Evolutionary conservation across 2,888 invertebrate species (phyloP).

Genomic region (Acanthosoma haemorrhoidale): DNA sequence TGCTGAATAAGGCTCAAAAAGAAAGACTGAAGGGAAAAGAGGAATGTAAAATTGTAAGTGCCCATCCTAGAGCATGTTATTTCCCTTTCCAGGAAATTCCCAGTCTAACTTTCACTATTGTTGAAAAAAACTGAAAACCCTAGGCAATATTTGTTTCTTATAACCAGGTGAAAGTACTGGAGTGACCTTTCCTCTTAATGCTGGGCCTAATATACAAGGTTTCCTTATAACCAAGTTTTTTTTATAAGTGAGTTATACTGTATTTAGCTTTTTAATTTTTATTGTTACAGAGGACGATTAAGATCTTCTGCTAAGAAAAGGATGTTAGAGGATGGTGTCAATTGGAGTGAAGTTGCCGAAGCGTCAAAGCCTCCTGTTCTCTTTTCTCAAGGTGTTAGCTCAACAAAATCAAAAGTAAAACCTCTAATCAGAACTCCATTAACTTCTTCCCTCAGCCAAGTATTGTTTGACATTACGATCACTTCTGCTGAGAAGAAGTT

Average conservation of each 20-base stretch:
- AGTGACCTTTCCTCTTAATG: too few species aligned
- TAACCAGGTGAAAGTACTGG: too few species aligned
- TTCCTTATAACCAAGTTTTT: too few species aligned
- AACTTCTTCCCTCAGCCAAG: not conserved
- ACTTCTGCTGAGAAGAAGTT: conserved; percentile 12
- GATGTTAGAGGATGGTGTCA: conserved; percentile 9
- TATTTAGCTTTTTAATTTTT: not conserved
- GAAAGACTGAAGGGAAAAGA: too few species aligned
- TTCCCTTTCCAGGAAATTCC: too few species aligned
- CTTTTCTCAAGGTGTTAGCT: conserved; percentile 5
- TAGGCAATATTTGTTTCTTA: too few species aligned
- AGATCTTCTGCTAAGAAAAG: not conserved
- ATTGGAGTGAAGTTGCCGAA: conserved; percentile 19
- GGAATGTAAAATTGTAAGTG: too few species aligned
- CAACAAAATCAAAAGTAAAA: not conserved
- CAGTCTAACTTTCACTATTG: too few species aligned
- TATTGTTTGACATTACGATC: conserved; percentile 10
- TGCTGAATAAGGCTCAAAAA: too few species aligned
- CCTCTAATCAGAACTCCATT: not conserved
- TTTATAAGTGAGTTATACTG: not conserved
- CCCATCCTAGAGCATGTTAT: too few species aligned
- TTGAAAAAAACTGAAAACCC: too few species aligned
- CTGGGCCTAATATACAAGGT: too few species aligned
- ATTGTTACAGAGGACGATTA: conserved; percentile 10
- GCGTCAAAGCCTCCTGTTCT: not conserved